A percentile compares a stretch with the other conserved stretches of the same genome.
phyloP scores from a whole-genome alignment of 2,797 vertebrate species.

The Gambusia yucatana region DNA sequence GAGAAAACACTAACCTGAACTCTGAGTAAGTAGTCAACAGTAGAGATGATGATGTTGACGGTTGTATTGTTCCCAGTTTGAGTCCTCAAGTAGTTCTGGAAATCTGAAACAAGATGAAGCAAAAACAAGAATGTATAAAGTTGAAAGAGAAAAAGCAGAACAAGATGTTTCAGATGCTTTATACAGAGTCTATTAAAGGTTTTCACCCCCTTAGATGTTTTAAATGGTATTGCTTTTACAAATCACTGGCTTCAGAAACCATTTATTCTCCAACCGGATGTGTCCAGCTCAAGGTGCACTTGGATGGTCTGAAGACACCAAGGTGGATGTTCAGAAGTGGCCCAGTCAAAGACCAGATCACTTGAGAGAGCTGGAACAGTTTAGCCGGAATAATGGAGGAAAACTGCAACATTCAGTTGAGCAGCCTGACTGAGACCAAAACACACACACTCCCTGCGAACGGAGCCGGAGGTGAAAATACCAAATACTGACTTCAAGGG shows the following conservation, averaged over 20 bases:
- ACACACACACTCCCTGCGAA: too few relatives aligned
- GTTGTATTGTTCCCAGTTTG: slow-evolving; percentile 97
- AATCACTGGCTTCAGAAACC: background rate
- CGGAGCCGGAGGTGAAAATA: too few relatives aligned
- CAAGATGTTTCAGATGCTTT: background rate
- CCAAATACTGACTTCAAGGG: too few relatives aligned
- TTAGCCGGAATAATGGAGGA: too few relatives aligned
- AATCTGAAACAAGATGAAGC: slow-evolving; percentile 80
- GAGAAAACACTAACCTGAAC: slow-evolving; percentile 85
- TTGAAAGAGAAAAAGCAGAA: background rate
- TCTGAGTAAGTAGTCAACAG: slow-evolving; percentile 94
- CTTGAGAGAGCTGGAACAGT: too few relatives aligned
- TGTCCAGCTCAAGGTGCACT: too few relatives aligned
- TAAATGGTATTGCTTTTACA: background rate
- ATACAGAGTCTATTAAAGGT: background rate
- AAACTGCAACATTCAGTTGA: too few relatives aligned
- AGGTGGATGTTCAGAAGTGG: too few relatives aligned
- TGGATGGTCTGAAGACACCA: too few relatives aligned
- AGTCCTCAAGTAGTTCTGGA: slow-evolving; percentile 96
- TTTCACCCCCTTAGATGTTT: background rate
- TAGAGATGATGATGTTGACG: slow-evolving; percentile 97
- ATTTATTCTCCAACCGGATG: background rate
- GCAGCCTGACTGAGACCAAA: too few relatives aligned
- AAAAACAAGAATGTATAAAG: background rate
- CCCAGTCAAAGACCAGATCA: background rate